Percentiles rank a stretch among this genome's conserved stretches.
Conservation (phyloP, 2,797 vertebrate genomes). For the Alca torda region DNA sequence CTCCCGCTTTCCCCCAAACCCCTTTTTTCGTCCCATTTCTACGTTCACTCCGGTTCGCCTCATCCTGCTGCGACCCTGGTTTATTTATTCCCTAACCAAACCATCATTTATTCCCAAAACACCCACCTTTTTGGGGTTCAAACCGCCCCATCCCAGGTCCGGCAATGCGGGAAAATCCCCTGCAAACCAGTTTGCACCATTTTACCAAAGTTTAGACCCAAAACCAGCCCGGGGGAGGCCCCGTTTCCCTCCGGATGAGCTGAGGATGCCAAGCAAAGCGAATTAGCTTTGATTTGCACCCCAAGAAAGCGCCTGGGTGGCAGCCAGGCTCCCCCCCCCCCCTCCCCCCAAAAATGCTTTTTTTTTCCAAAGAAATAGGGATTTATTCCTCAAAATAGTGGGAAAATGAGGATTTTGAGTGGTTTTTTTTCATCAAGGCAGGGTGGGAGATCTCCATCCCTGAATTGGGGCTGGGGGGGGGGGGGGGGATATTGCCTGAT, state of each 20-base stretch:
- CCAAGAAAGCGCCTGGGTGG: not conserved
- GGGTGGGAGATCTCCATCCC: not conserved
- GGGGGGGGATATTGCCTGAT: not conserved
- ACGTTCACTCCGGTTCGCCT: rapidly evolving
- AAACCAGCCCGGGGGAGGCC: not conserved
- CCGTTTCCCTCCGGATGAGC: not conserved
- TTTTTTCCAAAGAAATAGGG: not conserved
- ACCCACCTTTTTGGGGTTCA: not conserved
- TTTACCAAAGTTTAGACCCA: not conserved
- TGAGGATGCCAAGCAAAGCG: not conserved
- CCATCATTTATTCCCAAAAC: not conserved
- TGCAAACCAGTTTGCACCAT: not conserved
- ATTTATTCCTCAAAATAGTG: rapidly evolving
- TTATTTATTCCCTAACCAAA: not conserved
- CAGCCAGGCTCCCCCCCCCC: rapidly evolving
- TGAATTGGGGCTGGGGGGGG: no score
- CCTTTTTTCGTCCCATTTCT: not conserved
- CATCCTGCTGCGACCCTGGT: rapidly evolving
- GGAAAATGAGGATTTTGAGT: not conserved
- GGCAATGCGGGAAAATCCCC: not conserved
- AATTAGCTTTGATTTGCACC: not conserved
- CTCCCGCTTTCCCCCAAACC: not conserved
- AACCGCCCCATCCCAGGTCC: rapidly evolving
- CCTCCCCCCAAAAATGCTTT: not conserved
- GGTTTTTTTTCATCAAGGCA: not conserved